Base-by-base conservation (phyloP, 1,140 invertebrate species). In the Chrysoperla carnea region DNA sequence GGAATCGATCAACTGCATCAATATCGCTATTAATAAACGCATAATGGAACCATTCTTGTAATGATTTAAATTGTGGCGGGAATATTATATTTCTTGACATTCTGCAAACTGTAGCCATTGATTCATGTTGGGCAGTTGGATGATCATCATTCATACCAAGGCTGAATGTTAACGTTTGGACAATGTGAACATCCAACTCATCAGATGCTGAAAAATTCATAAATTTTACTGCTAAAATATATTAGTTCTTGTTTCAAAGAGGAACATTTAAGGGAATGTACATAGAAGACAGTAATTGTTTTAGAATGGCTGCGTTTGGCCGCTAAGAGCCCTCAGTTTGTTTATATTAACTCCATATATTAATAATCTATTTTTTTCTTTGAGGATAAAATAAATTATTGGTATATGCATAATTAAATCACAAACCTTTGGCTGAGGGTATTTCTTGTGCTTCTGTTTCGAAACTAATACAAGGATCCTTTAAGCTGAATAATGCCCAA, bases 41-140 rank as follows among this genome's bases (percentile, higher is more conserved):
- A 64, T 96, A 97, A 51, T 89, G 81, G 65, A 96, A 96, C 92
- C 93, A 97, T 63, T 96, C 92, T 50, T 86, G 80, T 8, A 93
- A 66, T 13, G 83, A 84, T 59, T 89, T 86, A 60, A 94, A 95
- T 61, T 94, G 91, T 17, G 90, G 91, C 38, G 90, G 90, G 63
- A 94, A 94, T 14, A 93, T 73, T 40, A 93, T 78, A 49, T 85
- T 89, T 39, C 91, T 69, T 36, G 87, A 86, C 45, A 96, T 79
- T 53, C 85, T 78, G 58, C 87, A 92, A 15, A 96, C 88, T 1
- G 85, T 92, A 8, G 85, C 90, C 83, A 90, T 91, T 27, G 80
- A 87, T 54, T 79, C 76, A 60, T 84, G 80, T 44, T 82, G 75
- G 17, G 73, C 74, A 53, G 78, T 72, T 53, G 77, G 67, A 52